These are phyloP conservation scores for Lamproptera curius DNA, from an alignment of 2,888 invertebrate species.

Conservation along the genomic window DNA sequence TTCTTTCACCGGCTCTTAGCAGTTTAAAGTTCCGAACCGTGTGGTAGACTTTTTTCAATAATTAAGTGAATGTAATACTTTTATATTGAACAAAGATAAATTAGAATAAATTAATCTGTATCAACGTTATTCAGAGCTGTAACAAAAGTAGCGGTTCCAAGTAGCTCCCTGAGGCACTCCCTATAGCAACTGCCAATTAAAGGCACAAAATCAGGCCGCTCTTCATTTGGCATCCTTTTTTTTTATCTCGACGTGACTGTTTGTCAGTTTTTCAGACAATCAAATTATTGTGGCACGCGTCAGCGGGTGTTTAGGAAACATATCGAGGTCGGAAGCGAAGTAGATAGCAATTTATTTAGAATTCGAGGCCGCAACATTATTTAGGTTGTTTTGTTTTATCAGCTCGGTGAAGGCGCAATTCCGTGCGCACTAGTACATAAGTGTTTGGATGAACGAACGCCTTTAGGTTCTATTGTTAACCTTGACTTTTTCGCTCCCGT, in stretches of 20 bases:
- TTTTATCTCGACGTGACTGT: conserved; percentile 17
- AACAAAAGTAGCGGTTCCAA: background rate
- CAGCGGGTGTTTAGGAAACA: conserved; percentile 58
- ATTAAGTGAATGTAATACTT: too few species aligned
- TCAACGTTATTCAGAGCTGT: too few species aligned
- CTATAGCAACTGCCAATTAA: conserved; percentile 4
- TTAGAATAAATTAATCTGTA: too few species aligned
- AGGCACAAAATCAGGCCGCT: background rate
- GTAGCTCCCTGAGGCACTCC: background rate
- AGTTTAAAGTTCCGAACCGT: too few species aligned
- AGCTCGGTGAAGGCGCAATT: conserved; percentile 70
- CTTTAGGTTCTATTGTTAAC: background rate
- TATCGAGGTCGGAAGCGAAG: conserved; percentile 72
- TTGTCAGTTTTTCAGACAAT: conserved; percentile 20
- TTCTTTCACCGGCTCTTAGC: too few species aligned
- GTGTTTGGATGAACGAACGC: conserved; percentile 42
- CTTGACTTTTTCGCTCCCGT: background rate
- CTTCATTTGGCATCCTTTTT: conserved; percentile 3
- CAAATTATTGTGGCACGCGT: conserved; percentile 40
- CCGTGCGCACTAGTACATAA: conserved; percentile 47
- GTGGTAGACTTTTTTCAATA: too few species aligned
- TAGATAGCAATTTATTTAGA: conserved; percentile 74
- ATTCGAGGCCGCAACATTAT: conserved; percentile 70
- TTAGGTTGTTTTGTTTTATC: conserved; percentile 77
- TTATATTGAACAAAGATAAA: too few species aligned